Evolutionary conservation across 2,888 invertebrate species (phyloP), one percentile per base, ranked within the genome.

Genomic region (Drosophila pseudotalamancana): DNA sequence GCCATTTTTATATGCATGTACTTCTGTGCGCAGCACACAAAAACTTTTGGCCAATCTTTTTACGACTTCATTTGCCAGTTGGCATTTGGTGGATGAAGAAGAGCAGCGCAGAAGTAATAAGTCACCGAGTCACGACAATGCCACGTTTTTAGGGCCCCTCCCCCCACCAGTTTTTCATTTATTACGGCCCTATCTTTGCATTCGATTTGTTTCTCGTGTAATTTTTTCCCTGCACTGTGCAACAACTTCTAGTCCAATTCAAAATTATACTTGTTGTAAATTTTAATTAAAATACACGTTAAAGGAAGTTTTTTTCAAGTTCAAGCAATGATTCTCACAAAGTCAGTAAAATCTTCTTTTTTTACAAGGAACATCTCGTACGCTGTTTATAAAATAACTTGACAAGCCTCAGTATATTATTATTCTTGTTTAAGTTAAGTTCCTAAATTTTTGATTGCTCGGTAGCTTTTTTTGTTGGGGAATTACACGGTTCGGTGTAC

Each of bases 21-120:
- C 80, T 74, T 72, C 46, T 72, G 61, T 74, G 87, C 75, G 62
- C 73, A 77, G 77, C 84, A 71, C 87, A 88, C 81, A 88, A 80
- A 87, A 86, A 79, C 66, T 89, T 88, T 87, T 80, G 76, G 71
- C 77, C 86, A 89, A 88, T 81, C 79, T 87, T 87, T 88, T 88
- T 88, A 88, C 86, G 89, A 88, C 89, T 89, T 83, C 63, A 89
- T 88, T 88, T 85, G 75, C 56, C 70, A 77, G 66, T 71, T 69
- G 69, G 25, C 50, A 54, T 56, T 57, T 57, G 70, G 50, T 46
- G 59, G 45, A 60, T 46, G 60, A 54, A 69, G 63, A 42, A 51
- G 55, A 59, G 59, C 64, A 65, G 48, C 72, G 72, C 57, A 66
- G 70, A 74, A 72, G 81, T 88, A 88, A 88, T 88, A 83, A 83